Base-by-base conservation (phyloP, 2,888 invertebrate genomes). In the Ganaspis brasiliensis region DNA sequence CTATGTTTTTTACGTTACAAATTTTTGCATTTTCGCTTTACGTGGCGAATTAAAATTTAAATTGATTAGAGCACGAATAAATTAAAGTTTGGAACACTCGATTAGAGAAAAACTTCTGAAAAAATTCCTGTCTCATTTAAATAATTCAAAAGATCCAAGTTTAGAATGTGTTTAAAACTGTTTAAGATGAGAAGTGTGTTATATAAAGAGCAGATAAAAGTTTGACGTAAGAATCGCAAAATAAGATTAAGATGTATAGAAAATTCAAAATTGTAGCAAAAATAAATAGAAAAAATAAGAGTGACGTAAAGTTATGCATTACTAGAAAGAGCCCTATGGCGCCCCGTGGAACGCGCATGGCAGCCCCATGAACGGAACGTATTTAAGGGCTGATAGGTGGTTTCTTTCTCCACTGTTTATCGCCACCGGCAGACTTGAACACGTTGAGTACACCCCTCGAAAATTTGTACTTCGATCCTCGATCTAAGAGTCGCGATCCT, bases 321-420 rank as follows among this genome's bases (percentile, higher is more conserved):
- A 74, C 72, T 74, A 73, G 40, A 76, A 37, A 71, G 31, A 81
- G 77, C 79, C n/a, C 79, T 63, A 82, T 82, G 63, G 63, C 63
- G 40, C 21, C 21, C 63, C 45, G 63, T 45, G 40, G 45, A 37
- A 83, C 84, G 90, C 90, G 90, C 90, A 90, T 90, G 90, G 82
- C 87, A 85, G 81, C 78, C 59, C 75, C 59, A 76, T 78, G 77
- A 77, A 84, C 82, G 82, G 82, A 79, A 81, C 82, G 88, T 90
- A 90, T 90, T 90, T 90, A 90, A 90, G 89, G 90, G 89, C 87
- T 87, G 89, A 87, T 85, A 82, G 85, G 79, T 82, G 82, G 82
- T 83, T 82, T 83, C 80, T 82, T 84, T 84, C 86, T 87, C 85
- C 90, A 90, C 89, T 90, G 87, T n/a, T n/a, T 89, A 86, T 82